Conservation (phyloP, 1,140 invertebrate genomes). For the Ceratina australensis region DNA sequence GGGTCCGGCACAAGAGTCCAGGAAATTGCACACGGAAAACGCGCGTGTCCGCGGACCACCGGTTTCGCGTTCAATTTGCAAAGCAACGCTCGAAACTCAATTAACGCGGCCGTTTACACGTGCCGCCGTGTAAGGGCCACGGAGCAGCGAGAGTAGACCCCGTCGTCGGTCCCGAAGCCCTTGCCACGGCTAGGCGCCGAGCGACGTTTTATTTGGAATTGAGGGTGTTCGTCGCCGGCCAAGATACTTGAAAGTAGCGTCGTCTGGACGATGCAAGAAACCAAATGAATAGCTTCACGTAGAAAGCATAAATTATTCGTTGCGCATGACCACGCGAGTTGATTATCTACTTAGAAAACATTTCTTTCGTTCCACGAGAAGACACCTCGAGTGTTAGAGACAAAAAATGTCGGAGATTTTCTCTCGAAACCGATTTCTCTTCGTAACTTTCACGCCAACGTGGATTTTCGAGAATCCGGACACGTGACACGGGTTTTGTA, state of each 20-base stretch:
- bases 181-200: neutral
- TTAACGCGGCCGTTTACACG: constrained; percentile 49
- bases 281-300: constrained; percentile 13
- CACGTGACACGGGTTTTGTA: no score
- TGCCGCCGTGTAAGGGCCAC: neutral
- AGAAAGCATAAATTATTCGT: neutral
- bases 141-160: neutral
- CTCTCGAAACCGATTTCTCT: constrained; percentile 39
- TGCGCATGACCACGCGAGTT: neutral
- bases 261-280: neutral
- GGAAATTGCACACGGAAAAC: constrained; percentile 38
- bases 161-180: no score
- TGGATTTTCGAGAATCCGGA: constrained; percentile 12
- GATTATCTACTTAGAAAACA: constrained; percentile 16
- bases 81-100: constrained; percentile 54
- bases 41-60: neutral
- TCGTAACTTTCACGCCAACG: constrained; percentile 37
- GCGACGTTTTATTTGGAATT: neutral
- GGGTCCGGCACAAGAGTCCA: constrained; percentile 1
- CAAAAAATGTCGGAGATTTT: neutral
- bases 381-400: no score
- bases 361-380: neutral
- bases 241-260: no score
- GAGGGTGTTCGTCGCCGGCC: neutral
- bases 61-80: constrained; percentile 38